phyloP scores from a whole-genome alignment of 2,113 vertebrate genomes.

The Notothenia rossii region DNA sequence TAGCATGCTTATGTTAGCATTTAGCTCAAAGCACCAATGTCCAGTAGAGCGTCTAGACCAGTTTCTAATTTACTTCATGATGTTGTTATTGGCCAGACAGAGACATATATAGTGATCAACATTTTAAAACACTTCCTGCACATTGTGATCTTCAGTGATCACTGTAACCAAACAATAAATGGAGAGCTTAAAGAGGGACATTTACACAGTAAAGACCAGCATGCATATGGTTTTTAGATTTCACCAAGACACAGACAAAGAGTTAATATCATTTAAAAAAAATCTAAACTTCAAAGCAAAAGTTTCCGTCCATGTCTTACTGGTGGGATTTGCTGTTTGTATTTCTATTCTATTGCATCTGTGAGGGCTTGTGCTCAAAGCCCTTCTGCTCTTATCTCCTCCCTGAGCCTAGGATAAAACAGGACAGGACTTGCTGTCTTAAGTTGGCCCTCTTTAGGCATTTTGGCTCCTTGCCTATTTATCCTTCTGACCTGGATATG shows the following conservation, averaged over 20 bases:
- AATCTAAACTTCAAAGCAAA: conserved; percentile 34
- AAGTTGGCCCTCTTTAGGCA: conserved; percentile 59
- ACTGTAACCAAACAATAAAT: neutral
- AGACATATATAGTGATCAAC: neutral
- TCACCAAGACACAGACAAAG: neutral
- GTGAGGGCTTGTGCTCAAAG: conserved; percentile 45
- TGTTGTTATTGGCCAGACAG: too few relatives aligned
- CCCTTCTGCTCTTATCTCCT: conserved; percentile 54
- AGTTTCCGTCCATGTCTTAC: conserved; percentile 20
- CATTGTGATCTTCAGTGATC: neutral
- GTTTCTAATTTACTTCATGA: too few relatives aligned
- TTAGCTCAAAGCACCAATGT: neutral
- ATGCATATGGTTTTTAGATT: conserved; percentile 3
- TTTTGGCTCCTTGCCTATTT: conserved; percentile 59
- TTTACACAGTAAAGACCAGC: neutral
- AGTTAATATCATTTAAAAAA: conserved; percentile 10
- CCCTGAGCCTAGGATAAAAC: conserved; percentile 55
- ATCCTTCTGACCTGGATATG: conserved; percentile 69
- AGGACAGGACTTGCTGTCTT: conserved; percentile 55
- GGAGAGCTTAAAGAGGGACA: neutral
- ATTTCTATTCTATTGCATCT: conserved; percentile 47
- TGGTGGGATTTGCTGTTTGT: conserved; percentile 32
- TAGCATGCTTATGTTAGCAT: neutral
- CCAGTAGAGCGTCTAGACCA: too few relatives aligned
- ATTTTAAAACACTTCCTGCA: neutral